These are phyloP conservation scores for Takifugu bimaculatus DNA, from an alignment of 2,113 vertebrate species.

Conservation along the genomic window DNA sequence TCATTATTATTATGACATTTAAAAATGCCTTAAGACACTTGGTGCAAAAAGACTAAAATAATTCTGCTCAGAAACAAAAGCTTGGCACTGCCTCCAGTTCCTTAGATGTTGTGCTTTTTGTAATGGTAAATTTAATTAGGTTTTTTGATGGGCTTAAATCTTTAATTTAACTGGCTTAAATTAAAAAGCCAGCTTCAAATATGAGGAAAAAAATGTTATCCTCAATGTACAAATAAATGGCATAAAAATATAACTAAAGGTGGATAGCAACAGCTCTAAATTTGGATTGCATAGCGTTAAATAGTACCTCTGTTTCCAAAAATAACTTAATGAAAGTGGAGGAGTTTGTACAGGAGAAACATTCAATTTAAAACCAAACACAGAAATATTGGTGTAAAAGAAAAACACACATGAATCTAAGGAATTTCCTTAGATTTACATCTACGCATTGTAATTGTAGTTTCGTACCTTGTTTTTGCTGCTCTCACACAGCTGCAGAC, in stretches of 20 bases:
- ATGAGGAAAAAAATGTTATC: no score
- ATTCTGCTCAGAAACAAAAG: neutral
- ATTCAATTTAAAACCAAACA: no score
- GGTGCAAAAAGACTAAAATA: neutral
- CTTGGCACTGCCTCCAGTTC: neutral
- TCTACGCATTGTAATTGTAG: neutral
- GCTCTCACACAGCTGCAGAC: constrained; percentile 92
- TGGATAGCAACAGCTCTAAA: neutral
- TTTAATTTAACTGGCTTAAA: no score
- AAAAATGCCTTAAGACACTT: neutral
- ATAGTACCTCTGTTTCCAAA: neutral
- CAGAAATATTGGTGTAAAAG: no score
- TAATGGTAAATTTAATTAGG: constrained; percentile 18
- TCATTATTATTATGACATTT: constrained; percentile 11
- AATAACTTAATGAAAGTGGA: no score
- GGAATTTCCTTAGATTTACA: no score
- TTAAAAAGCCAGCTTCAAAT: no score
- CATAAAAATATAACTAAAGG: constrained; percentile 8
- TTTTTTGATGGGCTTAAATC: constrained; percentile 1
- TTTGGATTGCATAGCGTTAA: neutral
- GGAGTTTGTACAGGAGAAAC: no score
- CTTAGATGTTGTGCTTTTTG: constrained; percentile 6
- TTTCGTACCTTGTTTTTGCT: constrained; percentile 86
- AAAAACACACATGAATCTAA: no score
- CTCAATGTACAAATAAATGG: constrained; percentile 3